Percentiles rank a stretch among this genome's conserved stretches.
Evolutionary conservation across 2,113 vertebrate genomes (phyloP).

Genomic region (Cynopterus brachyotis): DNA sequence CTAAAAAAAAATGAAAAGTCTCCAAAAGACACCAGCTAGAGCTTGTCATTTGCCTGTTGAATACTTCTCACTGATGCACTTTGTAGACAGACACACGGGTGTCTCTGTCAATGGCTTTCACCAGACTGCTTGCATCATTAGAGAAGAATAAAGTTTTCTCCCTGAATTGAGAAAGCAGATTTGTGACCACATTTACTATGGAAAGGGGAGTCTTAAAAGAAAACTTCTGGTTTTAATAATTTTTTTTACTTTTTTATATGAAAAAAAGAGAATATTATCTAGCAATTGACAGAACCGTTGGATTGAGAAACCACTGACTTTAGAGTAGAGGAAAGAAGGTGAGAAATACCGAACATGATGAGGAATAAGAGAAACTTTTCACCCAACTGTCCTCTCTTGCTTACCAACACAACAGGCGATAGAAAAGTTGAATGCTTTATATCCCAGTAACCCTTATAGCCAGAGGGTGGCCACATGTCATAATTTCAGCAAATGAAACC

Average conservation of each 20-base stretch:
- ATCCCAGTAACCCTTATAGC: neutral
- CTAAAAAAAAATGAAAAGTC: neutral
- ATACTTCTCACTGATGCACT: constrained; percentile 11
- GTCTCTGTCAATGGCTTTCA: neutral
- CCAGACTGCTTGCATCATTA: constrained; percentile 53
- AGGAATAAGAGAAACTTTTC: neutral
- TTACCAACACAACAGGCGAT: neutral
- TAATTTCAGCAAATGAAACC: neutral
- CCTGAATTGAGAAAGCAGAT: neutral
- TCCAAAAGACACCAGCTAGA: neutral
- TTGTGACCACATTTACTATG: neutral
- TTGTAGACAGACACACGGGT: neutral
- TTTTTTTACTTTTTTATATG: neutral
- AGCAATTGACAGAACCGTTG: neutral
- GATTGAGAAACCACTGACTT: neutral
- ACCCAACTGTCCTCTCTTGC: neutral
- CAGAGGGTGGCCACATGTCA: neutral
- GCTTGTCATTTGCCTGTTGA: constrained; percentile 20
- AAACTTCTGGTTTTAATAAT: neutral
- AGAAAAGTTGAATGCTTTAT: neutral
- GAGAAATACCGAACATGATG: neutral
- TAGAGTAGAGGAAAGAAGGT: neutral
- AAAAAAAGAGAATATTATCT: neutral
- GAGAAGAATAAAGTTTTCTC: constrained; percentile 29
- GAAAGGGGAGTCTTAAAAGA: neutral